Evolutionary conservation across 2,797 vertebrate genomes (phyloP).

Genomic region (Taeniopygia guttata): DNA sequence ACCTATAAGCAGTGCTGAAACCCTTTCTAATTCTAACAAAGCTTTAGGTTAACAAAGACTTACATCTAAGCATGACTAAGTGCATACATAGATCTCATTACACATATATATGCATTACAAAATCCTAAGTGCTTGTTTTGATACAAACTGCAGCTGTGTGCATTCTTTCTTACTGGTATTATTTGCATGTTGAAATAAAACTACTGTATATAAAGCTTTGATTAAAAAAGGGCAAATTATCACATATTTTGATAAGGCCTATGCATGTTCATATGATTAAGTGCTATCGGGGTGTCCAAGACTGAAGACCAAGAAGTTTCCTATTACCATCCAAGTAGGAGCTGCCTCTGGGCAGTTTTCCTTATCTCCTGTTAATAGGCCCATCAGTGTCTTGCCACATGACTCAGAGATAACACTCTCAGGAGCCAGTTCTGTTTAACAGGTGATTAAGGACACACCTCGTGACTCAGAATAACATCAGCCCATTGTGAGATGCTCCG

Average conservation of each 20-base stretch:
- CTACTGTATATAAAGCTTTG: not conserved
- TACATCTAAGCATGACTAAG: not conserved
- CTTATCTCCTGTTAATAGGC: too few species aligned
- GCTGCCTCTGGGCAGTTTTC: too few species aligned
- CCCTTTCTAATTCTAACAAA: not conserved
- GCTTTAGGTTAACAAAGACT: not conserved
- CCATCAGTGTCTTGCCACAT: too few species aligned
- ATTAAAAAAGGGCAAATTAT: not conserved
- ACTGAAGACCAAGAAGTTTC: too few species aligned
- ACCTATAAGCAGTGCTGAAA: not conserved
- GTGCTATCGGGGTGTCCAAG: not conserved
- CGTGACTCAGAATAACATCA: too few species aligned
- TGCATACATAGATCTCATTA: not conserved
- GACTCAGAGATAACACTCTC: too few species aligned
- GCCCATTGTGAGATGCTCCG: too few species aligned
- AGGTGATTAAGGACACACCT: too few species aligned
- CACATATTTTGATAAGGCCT: not conserved
- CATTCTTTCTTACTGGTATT: not conserved
- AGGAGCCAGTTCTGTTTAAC: too few species aligned
- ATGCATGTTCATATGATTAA: fast-evolving
- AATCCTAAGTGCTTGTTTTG: not conserved
- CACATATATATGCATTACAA: not conserved
- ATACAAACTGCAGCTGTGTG: not conserved
- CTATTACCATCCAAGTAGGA: too few species aligned
- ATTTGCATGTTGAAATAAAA: not conserved